A percentile compares a stretch with the other conserved stretches of the same genome.
phyloP scores from a whole-genome alignment of 30 jellyfish, hydroid and myxozoan genomes.

The Catostylus mosaicus region DNA sequence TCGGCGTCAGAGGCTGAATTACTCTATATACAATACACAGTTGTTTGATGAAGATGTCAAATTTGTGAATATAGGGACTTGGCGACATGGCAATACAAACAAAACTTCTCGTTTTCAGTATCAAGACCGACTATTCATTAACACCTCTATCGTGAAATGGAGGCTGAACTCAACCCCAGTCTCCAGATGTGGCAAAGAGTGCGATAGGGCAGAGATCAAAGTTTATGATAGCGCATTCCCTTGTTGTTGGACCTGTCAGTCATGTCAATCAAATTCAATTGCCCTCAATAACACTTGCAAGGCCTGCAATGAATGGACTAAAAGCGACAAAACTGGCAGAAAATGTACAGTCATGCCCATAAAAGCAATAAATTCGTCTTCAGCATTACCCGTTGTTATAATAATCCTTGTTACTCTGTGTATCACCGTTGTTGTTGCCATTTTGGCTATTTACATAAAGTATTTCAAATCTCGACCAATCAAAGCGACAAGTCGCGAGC shows the following conservation, averaged over 20 bases:
- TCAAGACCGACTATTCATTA: constrained; percentile 14
- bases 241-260: constrained; percentile 61
- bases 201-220: constrained; percentile 6
- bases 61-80: constrained; percentile 25
- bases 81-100: constrained; percentile 1
- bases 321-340: background rate
- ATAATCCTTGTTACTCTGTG: background rate
- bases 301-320: constrained; percentile 11
- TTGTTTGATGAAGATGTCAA: background rate
- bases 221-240: constrained; percentile 9
- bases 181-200: constrained; percentile 32
- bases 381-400: constrained; percentile 14
- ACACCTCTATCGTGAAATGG: constrained; percentile 20
- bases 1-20: constrained; percentile 19
- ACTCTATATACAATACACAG: constrained; percentile 41
- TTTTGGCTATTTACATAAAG: constrained; percentile 6
- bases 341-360: constrained; percentile 27
- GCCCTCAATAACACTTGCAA: constrained; percentile 44
- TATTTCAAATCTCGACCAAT: constrained; percentile 26
- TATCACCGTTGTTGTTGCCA: background rate
- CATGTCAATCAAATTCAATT: constrained; percentile 22
- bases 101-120: background rate
- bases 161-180: constrained; percentile 1
- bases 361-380: background rate
- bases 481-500: constrained; percentile 65